A percentile compares a stretch with the other conserved stretches of the same genome.
Conservation (phyloP, 1,140 invertebrate genomes). For the Drusus annulatus region DNA sequence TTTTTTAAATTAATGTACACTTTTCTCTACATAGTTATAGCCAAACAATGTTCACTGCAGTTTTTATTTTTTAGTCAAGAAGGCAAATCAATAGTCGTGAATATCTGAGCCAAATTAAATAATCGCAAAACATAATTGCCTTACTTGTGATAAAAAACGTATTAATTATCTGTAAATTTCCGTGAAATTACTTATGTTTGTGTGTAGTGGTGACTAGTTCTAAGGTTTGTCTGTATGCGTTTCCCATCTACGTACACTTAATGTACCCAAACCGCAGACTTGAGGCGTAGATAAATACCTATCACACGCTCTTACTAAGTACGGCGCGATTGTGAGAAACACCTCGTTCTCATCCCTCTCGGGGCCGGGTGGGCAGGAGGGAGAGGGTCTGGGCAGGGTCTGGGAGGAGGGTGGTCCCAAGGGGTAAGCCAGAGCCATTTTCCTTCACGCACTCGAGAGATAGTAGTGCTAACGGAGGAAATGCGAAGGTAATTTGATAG, state of each 20-base stretch:
- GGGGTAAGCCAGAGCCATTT: slow-evolving; percentile 54
- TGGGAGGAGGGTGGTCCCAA: slow-evolving; percentile 26
- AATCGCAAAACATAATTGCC: no score
- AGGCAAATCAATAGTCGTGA: no score
- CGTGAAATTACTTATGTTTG: no score
- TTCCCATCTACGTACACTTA: slow-evolving; percentile 9
- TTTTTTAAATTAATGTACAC: no score
- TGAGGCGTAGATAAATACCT: slow-evolving; percentile 39
- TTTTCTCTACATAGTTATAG: no score
- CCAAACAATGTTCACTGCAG: no score
- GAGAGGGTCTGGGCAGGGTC: neutral
- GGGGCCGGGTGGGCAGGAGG: no score
- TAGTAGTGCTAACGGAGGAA: slow-evolving; percentile 55
- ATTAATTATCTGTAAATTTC: no score
- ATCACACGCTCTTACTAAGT: slow-evolving; percentile 56
- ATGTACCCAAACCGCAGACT: slow-evolving; percentile 23
- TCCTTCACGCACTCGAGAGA: slow-evolving; percentile 56
- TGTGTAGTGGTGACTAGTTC: neutral
- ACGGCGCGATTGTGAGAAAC: slow-evolving; percentile 53
- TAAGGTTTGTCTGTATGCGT: neutral
- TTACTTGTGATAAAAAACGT: no score
- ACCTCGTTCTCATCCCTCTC: slow-evolving; percentile 47
- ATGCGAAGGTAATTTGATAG: slow-evolving; percentile 59
- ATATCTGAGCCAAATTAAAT: no score
- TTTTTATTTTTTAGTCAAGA: no score